A percentile compares a stretch with the other conserved stretches of the same genome.
These are phyloP conservation scores for Perca flavescens DNA, from an alignment of 2,113 vertebrate species.

Conservation along the genomic window DNA sequence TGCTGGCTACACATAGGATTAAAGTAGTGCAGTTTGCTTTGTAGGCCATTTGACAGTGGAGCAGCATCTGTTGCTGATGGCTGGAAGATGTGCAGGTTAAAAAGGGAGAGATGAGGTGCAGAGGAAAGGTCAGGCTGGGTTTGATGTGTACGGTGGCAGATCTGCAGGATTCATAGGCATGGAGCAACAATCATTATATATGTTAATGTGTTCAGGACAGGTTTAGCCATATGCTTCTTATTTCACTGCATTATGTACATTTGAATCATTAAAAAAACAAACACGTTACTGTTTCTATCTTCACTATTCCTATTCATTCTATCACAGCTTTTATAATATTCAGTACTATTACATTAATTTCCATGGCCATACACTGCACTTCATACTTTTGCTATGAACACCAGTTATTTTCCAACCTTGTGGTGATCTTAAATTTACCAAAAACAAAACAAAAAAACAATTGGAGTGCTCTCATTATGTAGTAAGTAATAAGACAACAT, in stretches of 20 bases:
- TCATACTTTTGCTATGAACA: too few relatives aligned
- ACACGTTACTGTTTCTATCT: neutral
- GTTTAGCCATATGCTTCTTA: neutral
- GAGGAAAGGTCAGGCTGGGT: constrained; percentile 37
- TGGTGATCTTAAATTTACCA: too few relatives aligned
- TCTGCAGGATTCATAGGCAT: neutral
- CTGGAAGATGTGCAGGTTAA: constrained; percentile 60
- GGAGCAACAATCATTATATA: neutral
- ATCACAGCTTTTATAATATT: too few relatives aligned
- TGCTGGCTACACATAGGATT: constrained; percentile 96
- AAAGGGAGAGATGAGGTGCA: constrained; percentile 35
- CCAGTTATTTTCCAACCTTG: too few relatives aligned
- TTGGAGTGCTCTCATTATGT: too few relatives aligned
- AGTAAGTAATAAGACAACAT: too few relatives aligned
- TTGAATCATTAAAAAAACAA: neutral
- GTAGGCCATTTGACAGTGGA: constrained; percentile 89
- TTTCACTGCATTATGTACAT: neutral
- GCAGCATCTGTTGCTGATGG: constrained; percentile 89
- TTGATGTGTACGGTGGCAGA: constrained; percentile 29
- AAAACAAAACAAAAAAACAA: too few relatives aligned
- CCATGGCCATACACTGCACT: too few relatives aligned
- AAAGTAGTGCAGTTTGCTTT: constrained; percentile 90
- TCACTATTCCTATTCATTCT: neutral
- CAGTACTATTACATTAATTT: too few relatives aligned
- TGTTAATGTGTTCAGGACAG: neutral